Conservation (phyloP, 2,797 vertebrate genomes). For the Eutrigla gurnardus region DNA sequence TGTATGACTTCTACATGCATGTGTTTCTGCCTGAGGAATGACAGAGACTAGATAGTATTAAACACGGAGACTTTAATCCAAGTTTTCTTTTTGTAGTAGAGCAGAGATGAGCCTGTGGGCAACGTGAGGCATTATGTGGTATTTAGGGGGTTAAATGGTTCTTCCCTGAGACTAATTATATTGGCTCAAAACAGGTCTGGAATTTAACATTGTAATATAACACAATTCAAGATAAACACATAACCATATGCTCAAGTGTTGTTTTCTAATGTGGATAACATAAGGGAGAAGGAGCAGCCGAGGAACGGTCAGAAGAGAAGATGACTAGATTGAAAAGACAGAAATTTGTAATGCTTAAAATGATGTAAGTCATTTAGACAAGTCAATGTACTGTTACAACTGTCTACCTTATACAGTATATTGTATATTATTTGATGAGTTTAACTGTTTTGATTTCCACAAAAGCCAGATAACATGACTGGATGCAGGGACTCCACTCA, state of each 20-base stretch:
- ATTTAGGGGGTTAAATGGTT: conserved; percentile 30
- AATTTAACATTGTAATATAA: conserved; percentile 38
- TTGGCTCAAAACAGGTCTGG: conserved; percentile 5
- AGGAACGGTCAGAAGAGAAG: conserved; percentile 6
- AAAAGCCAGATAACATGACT: not conserved
- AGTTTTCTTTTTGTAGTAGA: not conserved
- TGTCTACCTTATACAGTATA: too few species aligned
- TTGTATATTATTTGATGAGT: too few species aligned
- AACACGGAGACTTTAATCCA: conserved; percentile 15
- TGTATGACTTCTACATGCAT: not conserved
- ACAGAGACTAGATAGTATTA: not conserved
- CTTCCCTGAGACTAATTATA: conserved; percentile 7
- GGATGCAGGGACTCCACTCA: not conserved
- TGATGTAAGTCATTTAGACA: too few species aligned
- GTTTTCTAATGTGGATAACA: conserved; percentile 19
- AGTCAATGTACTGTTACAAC: too few species aligned
- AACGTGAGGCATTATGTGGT: conserved; percentile 35
- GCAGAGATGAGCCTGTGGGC: conserved; percentile 10
- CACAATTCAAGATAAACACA: conserved; percentile 38
- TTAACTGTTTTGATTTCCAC: too few species aligned
- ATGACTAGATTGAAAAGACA: not conserved
- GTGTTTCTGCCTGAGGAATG: conserved; percentile 7
- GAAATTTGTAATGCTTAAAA: too few species aligned
- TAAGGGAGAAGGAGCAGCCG: conserved; percentile 10
- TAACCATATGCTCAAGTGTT: not conserved